Percentiles rank a stretch among this genome's conserved stretches.
Evolutionary conservation across 2,113 vertebrate species (phyloP).

Genomic region (Muntiacus muntjak): DNA sequence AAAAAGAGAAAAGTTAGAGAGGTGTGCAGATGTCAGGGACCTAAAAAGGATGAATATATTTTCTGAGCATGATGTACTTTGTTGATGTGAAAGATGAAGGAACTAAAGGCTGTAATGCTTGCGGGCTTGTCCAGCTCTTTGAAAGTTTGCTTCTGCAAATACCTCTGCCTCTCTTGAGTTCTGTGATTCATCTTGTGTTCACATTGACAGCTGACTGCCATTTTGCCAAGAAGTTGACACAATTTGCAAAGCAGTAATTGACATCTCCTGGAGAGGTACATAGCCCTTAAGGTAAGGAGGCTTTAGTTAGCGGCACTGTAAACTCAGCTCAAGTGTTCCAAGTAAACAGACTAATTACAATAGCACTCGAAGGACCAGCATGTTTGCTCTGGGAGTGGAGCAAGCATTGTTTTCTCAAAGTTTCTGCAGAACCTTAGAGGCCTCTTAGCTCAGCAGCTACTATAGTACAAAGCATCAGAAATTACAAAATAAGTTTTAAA

Average conservation of each 20-base stretch:
- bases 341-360: slow-evolving; percentile 40
- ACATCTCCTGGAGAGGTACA: slow-evolving; percentile 16
- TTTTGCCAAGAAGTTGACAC: slow-evolving; percentile 67
- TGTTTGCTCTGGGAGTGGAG: not conserved
- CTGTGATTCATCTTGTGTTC: slow-evolving; percentile 71
- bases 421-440: not conserved
- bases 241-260: slow-evolving; percentile 67
- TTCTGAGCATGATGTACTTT: slow-evolving; percentile 72
- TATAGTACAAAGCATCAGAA: not conserved
- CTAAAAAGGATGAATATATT: slow-evolving; percentile 77
- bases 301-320: not conserved
- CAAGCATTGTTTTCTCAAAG: not conserved
- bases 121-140: slow-evolving; percentile 63
- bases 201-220: slow-evolving; percentile 75
- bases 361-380: not conserved
- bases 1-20: slow-evolving; percentile 73
- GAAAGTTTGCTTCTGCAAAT: slow-evolving; percentile 72
- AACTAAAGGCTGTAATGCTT: slow-evolving; percentile 56
- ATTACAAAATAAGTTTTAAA: not conserved
- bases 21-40: slow-evolving; percentile 32
- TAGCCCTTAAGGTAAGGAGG: slow-evolving; percentile 44
- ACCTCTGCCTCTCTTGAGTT: slow-evolving; percentile 65
- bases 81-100: slow-evolving; percentile 68
- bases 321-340: not conserved
- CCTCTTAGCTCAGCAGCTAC: not conserved